Conservation (phyloP, 1,140 invertebrate genomes). For the Teleogryllus occipitalis region DNA sequence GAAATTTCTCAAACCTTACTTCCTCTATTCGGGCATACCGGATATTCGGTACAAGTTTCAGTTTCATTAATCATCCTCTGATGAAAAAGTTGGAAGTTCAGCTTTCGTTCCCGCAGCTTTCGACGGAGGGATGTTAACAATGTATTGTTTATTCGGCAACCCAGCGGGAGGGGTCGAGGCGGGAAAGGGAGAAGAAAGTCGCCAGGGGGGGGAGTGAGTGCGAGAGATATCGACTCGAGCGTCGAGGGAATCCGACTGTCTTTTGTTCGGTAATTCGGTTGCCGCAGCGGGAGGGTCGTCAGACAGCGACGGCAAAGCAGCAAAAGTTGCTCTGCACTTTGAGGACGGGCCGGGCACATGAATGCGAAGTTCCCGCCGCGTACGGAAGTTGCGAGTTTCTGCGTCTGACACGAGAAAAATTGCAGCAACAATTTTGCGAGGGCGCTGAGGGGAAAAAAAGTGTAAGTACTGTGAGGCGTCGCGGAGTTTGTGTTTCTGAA, state of each 20-base stretch:
- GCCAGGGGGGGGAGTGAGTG: not conserved
- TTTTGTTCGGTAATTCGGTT: not conserved
- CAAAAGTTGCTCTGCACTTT: not conserved
- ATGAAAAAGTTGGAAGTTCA: not conserved
- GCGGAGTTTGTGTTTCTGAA: not conserved
- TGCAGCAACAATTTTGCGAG: not conserved
- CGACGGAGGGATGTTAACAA: not conserved
- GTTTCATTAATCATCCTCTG: not conserved
- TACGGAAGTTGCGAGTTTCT: not conserved
- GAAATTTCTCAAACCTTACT: conserved; percentile 5
- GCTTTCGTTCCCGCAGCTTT: no score
- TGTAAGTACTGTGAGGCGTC: not conserved
- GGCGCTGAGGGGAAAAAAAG: not conserved
- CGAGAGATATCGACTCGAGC: not conserved
- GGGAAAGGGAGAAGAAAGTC: not conserved
- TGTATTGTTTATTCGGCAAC: not conserved
- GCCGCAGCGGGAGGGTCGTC: not conserved
- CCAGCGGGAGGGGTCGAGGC: not conserved
- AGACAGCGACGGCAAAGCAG: not conserved
- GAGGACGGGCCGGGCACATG: not conserved
- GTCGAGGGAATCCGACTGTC: not conserved
- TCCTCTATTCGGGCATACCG: not conserved
- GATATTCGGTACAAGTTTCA: not conserved
- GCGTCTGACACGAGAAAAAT: not conserved
- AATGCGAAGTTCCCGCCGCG: not conserved